Evolutionary conservation across 2,113 vertebrate genomes (phyloP).

Genomic region (Sceloporus undulatus): DNA sequence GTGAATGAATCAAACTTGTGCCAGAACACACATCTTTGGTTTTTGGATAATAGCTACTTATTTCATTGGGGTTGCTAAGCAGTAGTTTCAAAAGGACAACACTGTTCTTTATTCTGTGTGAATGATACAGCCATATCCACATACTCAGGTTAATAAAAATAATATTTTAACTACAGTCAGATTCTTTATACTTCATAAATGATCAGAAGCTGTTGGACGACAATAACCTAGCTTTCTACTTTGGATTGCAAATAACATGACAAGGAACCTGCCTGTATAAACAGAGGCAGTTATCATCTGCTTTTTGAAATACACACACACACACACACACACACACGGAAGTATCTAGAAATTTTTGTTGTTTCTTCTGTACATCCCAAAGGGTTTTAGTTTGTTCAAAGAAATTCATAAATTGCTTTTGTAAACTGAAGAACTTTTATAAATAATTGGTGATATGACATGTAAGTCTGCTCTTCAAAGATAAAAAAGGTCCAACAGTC

Average conservation of each 20-base stretch:
- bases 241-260: not conserved
- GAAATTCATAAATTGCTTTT: too few relatives aligned
- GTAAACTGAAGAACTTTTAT: not conserved
- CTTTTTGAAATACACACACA: not conserved
- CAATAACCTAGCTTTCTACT: not conserved
- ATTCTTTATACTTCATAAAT: not conserved
- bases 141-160: not conserved
- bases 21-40: not conserved
- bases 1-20: conserved; percentile 3
- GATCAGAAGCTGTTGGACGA: not conserved
- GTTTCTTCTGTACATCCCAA: not conserved
- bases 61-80: not conserved
- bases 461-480: not conserved
- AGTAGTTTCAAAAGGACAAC: not conserved
- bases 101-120: not conserved
- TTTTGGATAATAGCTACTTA: not conserved
- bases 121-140: not conserved
- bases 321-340: too few relatives aligned
- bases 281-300: too few relatives aligned
- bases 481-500: not conserved
- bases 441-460: not conserved
- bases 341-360: not conserved
- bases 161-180: not conserved
- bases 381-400: not conserved
- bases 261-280: too few relatives aligned